Evolutionary conservation across 2,113 vertebrate species (phyloP), one percentile per base, ranked within the genome.

Genomic region (Catagonus wagneri): DNA sequence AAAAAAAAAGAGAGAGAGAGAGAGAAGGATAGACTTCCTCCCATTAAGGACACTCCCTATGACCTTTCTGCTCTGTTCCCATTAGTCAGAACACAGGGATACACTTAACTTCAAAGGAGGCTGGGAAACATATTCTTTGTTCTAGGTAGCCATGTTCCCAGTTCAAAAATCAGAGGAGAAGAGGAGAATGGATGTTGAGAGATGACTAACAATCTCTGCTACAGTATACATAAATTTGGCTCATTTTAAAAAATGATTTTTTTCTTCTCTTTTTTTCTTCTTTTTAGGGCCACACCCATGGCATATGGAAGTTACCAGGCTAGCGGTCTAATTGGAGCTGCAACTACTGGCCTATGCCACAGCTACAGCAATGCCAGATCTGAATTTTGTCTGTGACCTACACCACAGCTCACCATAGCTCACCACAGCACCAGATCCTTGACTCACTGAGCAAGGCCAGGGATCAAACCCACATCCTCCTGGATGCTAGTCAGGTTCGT

Each of bases 121-220:
- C 65, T 71, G 32, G 65, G 19, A 94, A 92, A 86, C 27, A 2
- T 58, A 66, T 75, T 63, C 15, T 93, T 95, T 91, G 52, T 95
- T 84, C 20, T 20, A 91, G 60, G n/a, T 61, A 81, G 72, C 36
- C 15, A 36, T 4, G 14, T 19, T 60, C 19, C 22, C 10, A 84
- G 20, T 20, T 91, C 9, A 44, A 89, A 65, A 84, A 68, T 68
- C 39, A 89, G 36, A 61, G 32, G 29, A 58, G 15, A 76, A 84
- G 15, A 86, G 63, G n/a, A 86, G 34, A 81, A 56, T 32, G 44
- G n/a, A 74, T 75, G 71, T 32, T 23, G 15, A 29, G 25, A 17
- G 25, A 60, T 65, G 22, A 56, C 13, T 56, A 61, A 60, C 25
- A 75, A 75, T 75, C 25, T 58, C n/a, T 68, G 34, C 20, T 61